Base-by-base conservation (phyloP, 2,113 vertebrate species). In the Pelecanus crispus region DNA sequence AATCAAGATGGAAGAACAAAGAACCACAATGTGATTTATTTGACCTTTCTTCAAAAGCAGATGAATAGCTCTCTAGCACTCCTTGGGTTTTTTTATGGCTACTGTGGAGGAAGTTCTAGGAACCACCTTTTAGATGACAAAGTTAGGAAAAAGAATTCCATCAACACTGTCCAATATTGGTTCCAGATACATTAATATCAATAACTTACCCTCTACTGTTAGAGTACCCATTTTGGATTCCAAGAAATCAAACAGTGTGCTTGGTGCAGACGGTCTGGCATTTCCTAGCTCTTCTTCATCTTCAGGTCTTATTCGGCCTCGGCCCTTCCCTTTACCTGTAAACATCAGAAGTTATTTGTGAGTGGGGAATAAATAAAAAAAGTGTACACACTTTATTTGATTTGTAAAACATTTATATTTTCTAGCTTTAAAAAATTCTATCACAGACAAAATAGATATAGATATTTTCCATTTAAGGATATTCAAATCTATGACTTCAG, bases 171-270 rank as follows among this genome's bases (percentile, higher is more conserved):
- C 38, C 28, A 71, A 34, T 28, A 78, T 11, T 68, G 45, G 22
- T 55, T 92, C 24, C 10, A 79, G 45, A 87, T 40, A 58, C 11
- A 86, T 68, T 81, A 40, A 90, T 56, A 86, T 92, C 49, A 59
- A 21, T 92, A 80, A 95, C 93, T 91, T 97, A 99, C 99, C 99
- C 94, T 99, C 99, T 96, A 99, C 96, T 87, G 98, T 98, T 88
- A 99, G 98, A 88, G 98, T 98, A 78, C 99, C 99, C 99, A 99
- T 99, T 97, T 99, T 99, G 58, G 99, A 99, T 96, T 99, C 99
- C 91, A 99, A 97, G 96, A 99, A 99, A 97, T 99, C 99, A 97
- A 99, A 99, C 40, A 99, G 97, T 10, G 99, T 99, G 97, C 99
- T 99, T 34, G 99, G 99, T 86, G 99, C 99, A 74, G 99, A 99